Evolutionary conservation across 2,888 invertebrate species (phyloP), one percentile per base, ranked within the genome.

Genomic region (Blera fallax): DNA sequence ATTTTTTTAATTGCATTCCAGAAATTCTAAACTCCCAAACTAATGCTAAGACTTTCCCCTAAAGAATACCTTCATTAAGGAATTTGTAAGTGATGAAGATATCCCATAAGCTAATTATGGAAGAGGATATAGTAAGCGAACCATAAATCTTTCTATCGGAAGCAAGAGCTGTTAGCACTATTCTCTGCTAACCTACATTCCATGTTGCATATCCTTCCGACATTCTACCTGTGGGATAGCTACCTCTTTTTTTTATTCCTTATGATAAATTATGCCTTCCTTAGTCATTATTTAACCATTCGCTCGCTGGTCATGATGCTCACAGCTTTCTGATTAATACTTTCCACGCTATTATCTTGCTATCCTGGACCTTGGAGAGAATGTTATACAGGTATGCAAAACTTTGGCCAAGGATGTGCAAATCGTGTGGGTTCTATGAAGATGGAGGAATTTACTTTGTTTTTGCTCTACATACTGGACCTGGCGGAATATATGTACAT

Each of bases 91-190:
- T 14, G 70, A 56, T 45, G 34, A 32, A 56, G 21, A 56, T 45
- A 58, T 43, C 56, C 43, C 43, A 8, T 32, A 45, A 58, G 70
- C 52, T 73, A 73, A 73, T 73, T 73, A 62, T 40, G 62, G 11
- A n/a, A 45, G 5, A 5, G 6, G 45, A 32, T 27, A 40, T 34
- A 48, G 58, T 60, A 14, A n/a, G 40, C 2, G 29, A 73, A 21
- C 52, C 62, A 73, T 73, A 77, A 77, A 77, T 77, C 69, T 77
- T 37, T 32, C 60, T 24, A 77, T 77, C 77, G 69, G 77, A 77
- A 77, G 52, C 29, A 37, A 24, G 32, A 65, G 58, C 56, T 56
- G 32, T 56, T 73, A 18, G 27, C 24, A 24, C 24, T 24, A 24
- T 24, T 14, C 21, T 40, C 37, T 18, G 0, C 43, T 7, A 16